Evolutionary conservation across 1,140 invertebrate genomes (phyloP), one percentile per base, ranked within the genome.

Genomic region (Aphidius ervi): DNA sequence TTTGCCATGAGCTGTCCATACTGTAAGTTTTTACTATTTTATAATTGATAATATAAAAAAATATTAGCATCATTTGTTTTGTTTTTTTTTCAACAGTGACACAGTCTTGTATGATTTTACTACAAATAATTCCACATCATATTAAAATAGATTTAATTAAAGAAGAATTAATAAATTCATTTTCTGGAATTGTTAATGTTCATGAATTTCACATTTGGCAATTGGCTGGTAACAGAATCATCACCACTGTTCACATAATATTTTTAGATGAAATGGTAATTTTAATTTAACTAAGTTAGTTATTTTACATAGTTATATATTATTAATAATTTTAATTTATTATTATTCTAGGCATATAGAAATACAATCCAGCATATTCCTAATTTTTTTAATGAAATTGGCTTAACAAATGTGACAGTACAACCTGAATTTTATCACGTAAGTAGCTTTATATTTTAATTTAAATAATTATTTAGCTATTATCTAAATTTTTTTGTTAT

Each of bases 171-270:
- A 70, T 87, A 0, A 75, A 80, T 58, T 82, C 85, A 69, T 95
- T 95, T 76, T 90, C 91, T 0, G 86, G 87, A 50, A 88, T 93
- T 47, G 79, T 89, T 0, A 90, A 89, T 65, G 85, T 93, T 9
- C 91, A 93, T 65, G 90, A 93, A 74, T 81, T 93, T 10, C 91
- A 93, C 65, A 85, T 93, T 5, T 93, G 91, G 91, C 86, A 89
- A 64, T 72, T 93, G 45, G 89, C 87, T 0, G 83, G 85, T 9
- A 78, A 83, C 39, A 86, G 88, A 78, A 84, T 87, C 20, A 86
- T 89, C 54, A 86, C 86, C 4, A 89, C 88, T 0, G 86, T 84
- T n/a, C 88, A 90, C 70, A 86, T 90, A 20, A 86, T 88, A 67
- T 89, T 89, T 69, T 75, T 85, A 57, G 84, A 87, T 74, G 83